phyloP scores from a whole-genome alignment of 2,888 invertebrate genomes.

The Drosophila atripex region DNA sequence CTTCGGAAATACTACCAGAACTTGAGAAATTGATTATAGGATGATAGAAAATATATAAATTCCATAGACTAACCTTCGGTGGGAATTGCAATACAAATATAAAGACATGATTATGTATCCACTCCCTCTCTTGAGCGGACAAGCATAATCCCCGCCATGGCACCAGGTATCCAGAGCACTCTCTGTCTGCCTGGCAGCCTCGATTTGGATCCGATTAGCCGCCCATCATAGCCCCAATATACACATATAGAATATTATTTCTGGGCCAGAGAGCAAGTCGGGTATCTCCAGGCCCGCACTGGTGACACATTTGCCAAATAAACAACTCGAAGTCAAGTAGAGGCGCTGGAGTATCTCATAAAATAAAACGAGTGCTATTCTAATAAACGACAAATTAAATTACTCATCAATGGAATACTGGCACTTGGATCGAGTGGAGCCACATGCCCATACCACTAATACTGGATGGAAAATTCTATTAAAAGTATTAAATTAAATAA shows the following conservation, averaged over 20 bases:
- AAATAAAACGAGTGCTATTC: conserved; percentile 75
- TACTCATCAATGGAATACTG: conserved; percentile 65
- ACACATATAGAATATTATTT: neutral
- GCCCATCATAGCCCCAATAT: conserved; percentile 1
- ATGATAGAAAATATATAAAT: too few relatives aligned
- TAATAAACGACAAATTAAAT: conserved; percentile 80
- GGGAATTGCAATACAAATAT: too few relatives aligned
- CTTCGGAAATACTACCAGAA: too few relatives aligned
- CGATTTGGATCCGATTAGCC: conserved; percentile 8
- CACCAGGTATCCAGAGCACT: too few relatives aligned
- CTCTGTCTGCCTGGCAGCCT: conserved; percentile 10
- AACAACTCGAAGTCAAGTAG: conserved; percentile 77
- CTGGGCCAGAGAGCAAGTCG: neutral
- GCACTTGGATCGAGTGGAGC: conserved; percentile 19
- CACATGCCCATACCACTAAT: conserved; percentile 6
- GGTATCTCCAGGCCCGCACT: too few relatives aligned
- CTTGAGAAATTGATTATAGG: too few relatives aligned
- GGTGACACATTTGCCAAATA: conserved; percentile 50
- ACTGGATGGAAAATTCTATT: conserved; percentile 3
- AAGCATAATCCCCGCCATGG: neutral
- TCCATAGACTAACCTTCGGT: too few relatives aligned
- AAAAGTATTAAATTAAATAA: neutral
- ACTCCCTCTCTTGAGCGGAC: neutral
- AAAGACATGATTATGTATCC: neutral
- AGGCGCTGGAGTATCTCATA: conserved; percentile 79